These are phyloP conservation scores for Patiria miniata DNA, from an alignment of 35 echinoderm and acorn worm genomes.

Conservation along the genomic window DNA sequence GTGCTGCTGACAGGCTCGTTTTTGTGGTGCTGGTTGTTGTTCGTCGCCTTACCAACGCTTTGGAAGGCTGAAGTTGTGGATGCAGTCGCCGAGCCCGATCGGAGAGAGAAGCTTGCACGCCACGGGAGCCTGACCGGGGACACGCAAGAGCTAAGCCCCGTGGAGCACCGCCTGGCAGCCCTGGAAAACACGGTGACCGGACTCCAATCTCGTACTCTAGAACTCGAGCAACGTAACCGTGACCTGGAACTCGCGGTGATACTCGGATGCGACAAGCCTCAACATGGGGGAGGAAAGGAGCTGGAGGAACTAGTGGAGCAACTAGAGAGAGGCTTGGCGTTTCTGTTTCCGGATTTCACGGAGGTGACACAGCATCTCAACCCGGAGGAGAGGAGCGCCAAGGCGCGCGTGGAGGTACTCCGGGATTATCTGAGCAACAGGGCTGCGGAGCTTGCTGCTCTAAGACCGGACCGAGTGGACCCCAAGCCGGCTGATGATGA, in stretches of 20 bases:
- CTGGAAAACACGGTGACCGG: not conserved
- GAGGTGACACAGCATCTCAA: not conserved
- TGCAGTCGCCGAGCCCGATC: too few relatives aligned
- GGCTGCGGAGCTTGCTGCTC: not conserved
- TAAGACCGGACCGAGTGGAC: not conserved
- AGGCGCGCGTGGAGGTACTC: not conserved
- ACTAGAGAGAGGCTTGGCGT: not conserved
- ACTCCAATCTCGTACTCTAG: not conserved
- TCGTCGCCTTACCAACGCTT: not conserved
- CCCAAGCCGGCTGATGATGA: not conserved
- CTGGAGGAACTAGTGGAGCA: not conserved
- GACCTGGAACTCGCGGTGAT: not conserved
- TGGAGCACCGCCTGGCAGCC: not conserved
- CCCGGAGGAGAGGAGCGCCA: not conserved
- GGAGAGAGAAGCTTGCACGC: not conserved
- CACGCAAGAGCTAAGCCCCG: not conserved
- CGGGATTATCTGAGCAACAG: conserved; percentile 11
- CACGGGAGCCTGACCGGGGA: not conserved
- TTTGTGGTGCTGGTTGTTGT: not conserved
- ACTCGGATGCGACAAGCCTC: not conserved
- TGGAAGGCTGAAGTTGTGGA: not conserved
- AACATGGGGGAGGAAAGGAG: not conserved
- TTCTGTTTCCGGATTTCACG: not conserved
- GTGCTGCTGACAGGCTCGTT: not conserved
- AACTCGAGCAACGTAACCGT: not conserved